phyloP scores from a whole-genome alignment of 1,140 invertebrate species.

The Drosophila leontia region DNA sequence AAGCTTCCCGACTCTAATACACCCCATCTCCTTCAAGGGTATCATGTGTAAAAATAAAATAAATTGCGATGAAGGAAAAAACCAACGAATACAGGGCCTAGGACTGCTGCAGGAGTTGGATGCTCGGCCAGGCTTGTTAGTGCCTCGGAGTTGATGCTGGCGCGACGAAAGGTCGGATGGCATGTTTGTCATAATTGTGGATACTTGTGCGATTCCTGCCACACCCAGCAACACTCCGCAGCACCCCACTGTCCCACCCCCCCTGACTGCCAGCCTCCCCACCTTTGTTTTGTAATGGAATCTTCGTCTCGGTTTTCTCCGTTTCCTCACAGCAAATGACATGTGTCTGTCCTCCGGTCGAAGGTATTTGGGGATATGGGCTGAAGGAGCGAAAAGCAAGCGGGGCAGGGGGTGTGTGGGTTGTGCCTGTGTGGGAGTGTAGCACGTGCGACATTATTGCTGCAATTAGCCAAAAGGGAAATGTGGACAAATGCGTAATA shows the following conservation, averaged over 20 bases:
- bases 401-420: not conserved
- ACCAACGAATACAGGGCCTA: not conserved
- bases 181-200: slow-evolving; percentile 80
- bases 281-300: slow-evolving; percentile 67
- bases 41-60: slow-evolving; percentile 28
- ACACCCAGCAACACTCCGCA: not conserved
- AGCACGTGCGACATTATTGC: slow-evolving; percentile 80
- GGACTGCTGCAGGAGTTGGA: slow-evolving; percentile 19
- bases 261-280: not conserved
- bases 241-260: not conserved
- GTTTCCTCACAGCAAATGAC: slow-evolving; percentile 43
- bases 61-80: slow-evolving; percentile 16
- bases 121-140: slow-evolving; percentile 61
- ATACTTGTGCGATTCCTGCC: slow-evolving; percentile 61
- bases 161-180: slow-evolving; percentile 67
- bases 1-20: not conserved
- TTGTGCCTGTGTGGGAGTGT: slow-evolving; percentile 4
- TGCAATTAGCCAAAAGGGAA: slow-evolving; percentile 72
- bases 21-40: not conserved
- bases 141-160: slow-evolving; percentile 46
- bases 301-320: slow-evolving; percentile 36
- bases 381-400: not conserved
- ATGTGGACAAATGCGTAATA: slow-evolving; percentile 79
- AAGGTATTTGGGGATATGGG: slow-evolving; percentile 28
- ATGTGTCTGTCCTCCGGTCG: slow-evolving; percentile 47